Base-by-base conservation (phyloP, 1,140 invertebrate genomes). In the Linepithema humile region DNA sequence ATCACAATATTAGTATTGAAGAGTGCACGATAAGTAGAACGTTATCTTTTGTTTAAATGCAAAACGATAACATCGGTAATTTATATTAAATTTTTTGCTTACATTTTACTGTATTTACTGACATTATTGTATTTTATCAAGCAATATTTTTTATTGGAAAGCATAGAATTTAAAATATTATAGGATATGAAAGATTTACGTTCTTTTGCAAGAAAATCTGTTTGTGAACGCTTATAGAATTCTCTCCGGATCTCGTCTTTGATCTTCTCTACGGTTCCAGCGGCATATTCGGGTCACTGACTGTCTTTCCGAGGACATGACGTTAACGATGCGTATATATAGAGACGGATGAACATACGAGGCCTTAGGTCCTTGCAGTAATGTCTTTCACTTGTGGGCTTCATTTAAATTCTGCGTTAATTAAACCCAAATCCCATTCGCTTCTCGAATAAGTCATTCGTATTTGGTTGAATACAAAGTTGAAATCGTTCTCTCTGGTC, bases 361-460 rank as follows among this genome's bases (percentile, higher is more conserved):
- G 35, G n/a, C 32, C 12, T 64, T 48, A 65, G 62, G 40, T 35
- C 7, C 43, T 48, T 23, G 40, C 59, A 9, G 6, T 32, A 43
- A 77, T 20, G 59, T 65, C 32, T 35, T 65, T 35, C 23, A 26
- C 32, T 67, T 15, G 53, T 3, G 7, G 10, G 55, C 7, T 15
- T 78, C 67, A 26, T 62, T 85, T 86, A 69, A 86, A 74, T 80
- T 85, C 62, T 74, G 17, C n/a, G 60, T 60, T 85, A 86, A 86
- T 86, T 85, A 86, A 73, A 82, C 20, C 26, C 23, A 53, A 59
- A 53, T 69, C 53, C 43, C 60, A 5, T 82, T 64, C 38, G 20
- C 17, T 40, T 43, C 45, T 45, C 38, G 17, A 53, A 20, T n/a
- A 38, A 43, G 29, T n/a, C 15, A 26, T 59, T n/a, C n/a, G n/a